Evolutionary conservation across 1,140 invertebrate genomes (phyloP).

Genomic region (Eufriesea mexicana): DNA sequence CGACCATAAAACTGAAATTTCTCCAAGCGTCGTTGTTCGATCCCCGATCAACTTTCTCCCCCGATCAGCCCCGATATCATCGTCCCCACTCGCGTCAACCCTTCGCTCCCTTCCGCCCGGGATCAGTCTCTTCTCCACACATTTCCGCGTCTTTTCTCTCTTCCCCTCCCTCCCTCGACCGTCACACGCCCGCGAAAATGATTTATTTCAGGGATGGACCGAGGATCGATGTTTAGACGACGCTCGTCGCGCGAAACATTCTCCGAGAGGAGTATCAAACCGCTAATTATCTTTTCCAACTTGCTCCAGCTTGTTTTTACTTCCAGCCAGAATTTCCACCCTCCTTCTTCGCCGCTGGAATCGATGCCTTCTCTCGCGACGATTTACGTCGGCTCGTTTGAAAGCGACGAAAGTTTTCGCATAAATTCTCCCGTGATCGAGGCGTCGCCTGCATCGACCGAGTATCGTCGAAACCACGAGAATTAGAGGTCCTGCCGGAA

Average conservation of each 20-base stretch:
- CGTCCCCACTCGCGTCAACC: conserved; percentile 54
- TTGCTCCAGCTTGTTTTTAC: neutral
- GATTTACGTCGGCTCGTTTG: conserved; percentile 54
- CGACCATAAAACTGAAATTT: conserved; percentile 76
- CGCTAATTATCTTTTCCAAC: conserved; percentile 1
- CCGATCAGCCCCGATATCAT: conserved; percentile 34
- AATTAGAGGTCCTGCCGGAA: conserved; percentile 1
- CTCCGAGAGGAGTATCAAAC: neutral
- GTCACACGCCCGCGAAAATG: conserved; percentile 47
- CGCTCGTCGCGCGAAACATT: neutral
- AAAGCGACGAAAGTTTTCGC: conserved; percentile 64
- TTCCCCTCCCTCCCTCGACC: neutral
- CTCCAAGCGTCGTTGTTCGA: conserved; percentile 65
- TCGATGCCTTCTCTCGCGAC: neutral
- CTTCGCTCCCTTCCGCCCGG: conserved; percentile 38
- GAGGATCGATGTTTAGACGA: neutral
- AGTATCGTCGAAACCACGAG: neutral
- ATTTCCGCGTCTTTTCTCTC: conserved; percentile 56
- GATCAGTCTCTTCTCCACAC: conserved; percentile 62
- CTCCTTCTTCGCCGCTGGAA: neutral
- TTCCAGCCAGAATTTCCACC: conserved; percentile 12
- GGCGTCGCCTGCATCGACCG: conserved; percentile 18
- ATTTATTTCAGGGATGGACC: conserved; percentile 28
- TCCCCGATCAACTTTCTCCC: neutral
- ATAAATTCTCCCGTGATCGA: conserved; percentile 68